These are phyloP conservation scores for Caenorhabditis drosophilae DNA, from an alignment of 2,888 invertebrate species.

Conservation along the genomic window DNA sequence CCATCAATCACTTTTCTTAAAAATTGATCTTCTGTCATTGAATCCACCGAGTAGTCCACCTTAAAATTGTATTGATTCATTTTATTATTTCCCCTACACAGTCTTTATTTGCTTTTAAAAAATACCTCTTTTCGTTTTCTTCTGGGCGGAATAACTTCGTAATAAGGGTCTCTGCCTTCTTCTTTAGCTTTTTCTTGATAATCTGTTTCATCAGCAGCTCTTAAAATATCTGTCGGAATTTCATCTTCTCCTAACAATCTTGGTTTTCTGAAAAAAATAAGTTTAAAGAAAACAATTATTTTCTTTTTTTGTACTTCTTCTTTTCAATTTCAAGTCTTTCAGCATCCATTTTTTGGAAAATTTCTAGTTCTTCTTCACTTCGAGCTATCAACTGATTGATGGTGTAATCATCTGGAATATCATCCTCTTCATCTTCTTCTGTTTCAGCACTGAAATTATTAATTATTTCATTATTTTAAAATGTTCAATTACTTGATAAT, in stretches of 20 bases:
- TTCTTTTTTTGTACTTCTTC: not conserved
- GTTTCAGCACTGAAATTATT: constrained; percentile 23
- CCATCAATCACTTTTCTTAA: constrained; percentile 23
- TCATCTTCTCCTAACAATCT: constrained; percentile 91
- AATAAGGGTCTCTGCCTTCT: constrained; percentile 14
- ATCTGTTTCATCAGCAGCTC: constrained; percentile 34
- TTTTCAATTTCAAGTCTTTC: too few species aligned
- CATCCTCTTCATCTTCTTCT: constrained; percentile 78
- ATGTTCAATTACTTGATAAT: constrained; percentile 74
- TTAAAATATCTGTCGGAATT: constrained; percentile 84
- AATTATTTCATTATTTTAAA: not conserved
- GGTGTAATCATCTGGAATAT: constrained; percentile 96
- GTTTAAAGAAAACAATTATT: not conserved
- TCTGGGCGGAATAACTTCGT: constrained; percentile 22
- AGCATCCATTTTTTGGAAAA: constrained; percentile 77
- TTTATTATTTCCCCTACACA: not conserved
- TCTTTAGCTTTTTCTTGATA: constrained; percentile 27
- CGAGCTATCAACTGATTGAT: constrained; percentile 99
- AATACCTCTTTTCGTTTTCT: constrained; percentile 30
- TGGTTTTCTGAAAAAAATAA: constrained; percentile 74
- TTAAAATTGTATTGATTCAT: constrained; percentile 9
- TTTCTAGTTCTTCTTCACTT: constrained; percentile 27
- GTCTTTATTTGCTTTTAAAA: not conserved
- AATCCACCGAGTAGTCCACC: constrained; percentile 40
- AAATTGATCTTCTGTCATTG: constrained; percentile 36